Percentiles rank a stretch among this genome's conserved stretches.
phyloP scores from a whole-genome alignment of 2,888 invertebrate genomes.

The Athalia rosae region DNA sequence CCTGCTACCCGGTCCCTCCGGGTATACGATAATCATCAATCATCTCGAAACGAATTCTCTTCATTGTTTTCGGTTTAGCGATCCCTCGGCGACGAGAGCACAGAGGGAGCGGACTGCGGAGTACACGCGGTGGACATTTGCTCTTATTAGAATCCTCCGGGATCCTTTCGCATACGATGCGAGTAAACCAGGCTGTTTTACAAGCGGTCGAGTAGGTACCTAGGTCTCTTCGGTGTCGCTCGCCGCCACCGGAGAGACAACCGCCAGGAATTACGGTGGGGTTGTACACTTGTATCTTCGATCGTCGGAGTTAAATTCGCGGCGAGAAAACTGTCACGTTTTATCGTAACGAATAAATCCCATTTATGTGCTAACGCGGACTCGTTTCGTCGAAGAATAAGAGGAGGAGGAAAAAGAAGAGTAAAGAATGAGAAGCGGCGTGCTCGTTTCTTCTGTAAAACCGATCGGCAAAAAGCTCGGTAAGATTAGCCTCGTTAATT shows the following conservation, averaged over 20 bases:
- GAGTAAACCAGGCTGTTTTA: constrained; percentile 34
- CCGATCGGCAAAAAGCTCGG: constrained; percentile 35
- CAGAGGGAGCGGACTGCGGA: not conserved
- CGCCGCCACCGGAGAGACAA: constrained; percentile 22
- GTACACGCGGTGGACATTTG: constrained; percentile 1
- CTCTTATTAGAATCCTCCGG: constrained; percentile 36
- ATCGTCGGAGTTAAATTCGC: constrained; percentile 41
- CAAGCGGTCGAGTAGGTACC: constrained; percentile 10
- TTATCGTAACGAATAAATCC: constrained; percentile 44
- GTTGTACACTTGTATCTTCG: constrained; percentile 27
- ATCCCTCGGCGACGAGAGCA: not conserved
- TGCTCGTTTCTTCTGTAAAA: constrained; percentile 28
- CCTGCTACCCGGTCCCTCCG: too few relatives aligned
- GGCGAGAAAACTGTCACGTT: constrained; percentile 45
- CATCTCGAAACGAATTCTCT: too few relatives aligned
- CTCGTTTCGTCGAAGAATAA: constrained; percentile 41
- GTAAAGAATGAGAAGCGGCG: not conserved
- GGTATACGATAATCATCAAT: too few relatives aligned
- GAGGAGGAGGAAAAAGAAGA: not conserved
- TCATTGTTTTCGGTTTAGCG: too few relatives aligned
- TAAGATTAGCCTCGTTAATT: constrained; percentile 40
- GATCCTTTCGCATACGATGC: constrained; percentile 14
- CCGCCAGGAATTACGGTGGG: constrained; percentile 32
- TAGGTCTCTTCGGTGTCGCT: not conserved
- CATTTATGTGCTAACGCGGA: constrained; percentile 43